Percentiles rank a stretch among this genome's conserved stretches.
Conservation (phyloP, 2,797 vertebrate species). For the Rhynchonycteris naso region DNA sequence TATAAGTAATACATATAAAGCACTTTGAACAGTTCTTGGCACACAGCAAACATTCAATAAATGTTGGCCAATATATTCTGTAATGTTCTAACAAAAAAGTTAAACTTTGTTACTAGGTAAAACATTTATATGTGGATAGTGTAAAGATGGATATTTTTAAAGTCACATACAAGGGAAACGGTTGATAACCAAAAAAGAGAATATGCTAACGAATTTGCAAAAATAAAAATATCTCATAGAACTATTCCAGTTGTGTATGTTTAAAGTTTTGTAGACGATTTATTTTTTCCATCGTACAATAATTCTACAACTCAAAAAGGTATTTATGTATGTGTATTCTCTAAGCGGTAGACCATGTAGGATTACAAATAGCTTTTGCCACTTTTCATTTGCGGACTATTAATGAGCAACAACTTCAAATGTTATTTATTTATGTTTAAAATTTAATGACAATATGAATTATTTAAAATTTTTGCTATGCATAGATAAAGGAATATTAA, state of each 20-base stretch:
- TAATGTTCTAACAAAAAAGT: background rate
- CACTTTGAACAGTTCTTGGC: background rate
- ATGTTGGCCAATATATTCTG: background rate
- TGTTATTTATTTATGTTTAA: conserved; percentile 72
- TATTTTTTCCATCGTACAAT: background rate
- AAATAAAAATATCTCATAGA: background rate
- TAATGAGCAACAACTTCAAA: conserved; percentile 67
- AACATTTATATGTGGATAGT: background rate
- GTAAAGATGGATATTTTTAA: background rate
- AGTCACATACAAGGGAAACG: background rate
- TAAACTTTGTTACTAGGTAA: background rate
- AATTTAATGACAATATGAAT: conserved; percentile 67
- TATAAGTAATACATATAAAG: background rate
- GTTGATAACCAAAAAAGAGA: background rate
- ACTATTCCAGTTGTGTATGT: background rate
- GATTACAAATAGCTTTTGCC: conserved; percentile 20
- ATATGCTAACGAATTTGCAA: conserved; percentile 7
- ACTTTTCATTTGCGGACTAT: conserved; percentile 60
- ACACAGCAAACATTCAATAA: conserved; percentile 28
- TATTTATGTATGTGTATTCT: background rate
- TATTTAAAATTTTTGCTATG: conserved; percentile 47
- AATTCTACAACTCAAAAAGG: background rate
- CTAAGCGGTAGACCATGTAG: background rate
- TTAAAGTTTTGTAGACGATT: conserved; percentile 3
- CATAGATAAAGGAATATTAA: conserved; percentile 57